A percentile compares a stretch with the other conserved stretches of the same genome.
phyloP scores from a whole-genome alignment of 2,113 vertebrate genomes.

The Caretta caretta region DNA sequence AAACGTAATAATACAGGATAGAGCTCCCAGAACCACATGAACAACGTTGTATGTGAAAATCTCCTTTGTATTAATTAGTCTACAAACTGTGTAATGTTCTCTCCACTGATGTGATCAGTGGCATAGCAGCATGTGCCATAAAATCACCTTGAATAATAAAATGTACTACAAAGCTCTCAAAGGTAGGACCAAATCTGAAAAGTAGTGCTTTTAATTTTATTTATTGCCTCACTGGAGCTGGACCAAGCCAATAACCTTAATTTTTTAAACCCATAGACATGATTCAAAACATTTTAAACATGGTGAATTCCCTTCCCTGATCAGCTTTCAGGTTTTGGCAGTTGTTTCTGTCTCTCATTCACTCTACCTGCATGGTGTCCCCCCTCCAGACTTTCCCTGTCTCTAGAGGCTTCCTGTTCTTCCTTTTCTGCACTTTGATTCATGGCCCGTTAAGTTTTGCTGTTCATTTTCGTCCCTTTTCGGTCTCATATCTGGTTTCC shows the following conservation, averaged over 20 bases:
- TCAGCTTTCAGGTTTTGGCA: neutral
- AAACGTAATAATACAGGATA: neutral
- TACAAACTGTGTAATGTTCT: neutral
- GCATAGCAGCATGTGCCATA: neutral
- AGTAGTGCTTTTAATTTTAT: neutral
- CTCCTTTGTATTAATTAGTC: neutral
- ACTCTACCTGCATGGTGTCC: neutral
- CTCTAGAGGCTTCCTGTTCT: neutral
- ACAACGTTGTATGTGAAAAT: neutral
- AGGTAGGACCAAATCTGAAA: neutral
- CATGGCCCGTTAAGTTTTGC: neutral
- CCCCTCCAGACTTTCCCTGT: neutral
- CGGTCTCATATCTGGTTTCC: neutral
- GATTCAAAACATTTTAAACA: neutral
- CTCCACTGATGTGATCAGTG: neutral
- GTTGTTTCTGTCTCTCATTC: neutral
- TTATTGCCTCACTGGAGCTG: neutral
- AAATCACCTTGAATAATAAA: neutral
- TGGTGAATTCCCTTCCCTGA: neutral
- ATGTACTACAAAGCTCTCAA: neutral
- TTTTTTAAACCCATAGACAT: neutral
- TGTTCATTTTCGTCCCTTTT: neutral
- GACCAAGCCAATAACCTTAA: neutral
- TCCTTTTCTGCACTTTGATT: neutral
- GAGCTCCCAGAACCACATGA: neutral